Evolutionary conservation across 2,113 vertebrate species (phyloP).

Genomic region (Phalacrocorax carbo): DNA sequence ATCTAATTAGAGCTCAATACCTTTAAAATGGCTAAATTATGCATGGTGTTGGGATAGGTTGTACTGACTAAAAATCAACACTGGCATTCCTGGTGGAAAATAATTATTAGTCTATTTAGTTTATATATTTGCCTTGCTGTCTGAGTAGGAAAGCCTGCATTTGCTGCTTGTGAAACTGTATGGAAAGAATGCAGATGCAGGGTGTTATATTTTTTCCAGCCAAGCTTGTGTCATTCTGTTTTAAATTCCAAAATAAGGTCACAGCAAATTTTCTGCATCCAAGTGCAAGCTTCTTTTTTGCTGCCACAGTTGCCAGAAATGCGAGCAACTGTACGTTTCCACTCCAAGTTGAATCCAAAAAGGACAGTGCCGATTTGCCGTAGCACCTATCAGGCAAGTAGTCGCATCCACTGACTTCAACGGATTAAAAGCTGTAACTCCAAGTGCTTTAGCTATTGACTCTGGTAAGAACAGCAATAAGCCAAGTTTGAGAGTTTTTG

Average conservation of each 20-base stretch:
- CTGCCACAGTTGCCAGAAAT: constrained; percentile 4
- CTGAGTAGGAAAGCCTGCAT: background rate
- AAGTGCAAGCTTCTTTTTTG: background rate
- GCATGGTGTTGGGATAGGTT: background rate
- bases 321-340: background rate
- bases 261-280: background rate
- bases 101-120: background rate
- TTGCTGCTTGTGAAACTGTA: background rate
- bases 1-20: background rate
- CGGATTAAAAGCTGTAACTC: background rate
- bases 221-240: background rate
- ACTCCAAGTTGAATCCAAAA: background rate
- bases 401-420: background rate
- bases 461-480: background rate
- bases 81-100: background rate
- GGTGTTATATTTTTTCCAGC: background rate
- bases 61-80: background rate
- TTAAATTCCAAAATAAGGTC: constrained; percentile 12
- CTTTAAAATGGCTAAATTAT: background rate
- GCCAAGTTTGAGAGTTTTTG: background rate
- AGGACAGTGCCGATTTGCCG: constrained; percentile 11
- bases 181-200: constrained; percentile 10
- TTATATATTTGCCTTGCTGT: background rate
- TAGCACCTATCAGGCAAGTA: background rate
- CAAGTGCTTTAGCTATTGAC: background rate